These are phyloP conservation scores for Callimorpha dominula DNA, from an alignment of 2,888 invertebrate genomes.

Conservation along the genomic window DNA sequence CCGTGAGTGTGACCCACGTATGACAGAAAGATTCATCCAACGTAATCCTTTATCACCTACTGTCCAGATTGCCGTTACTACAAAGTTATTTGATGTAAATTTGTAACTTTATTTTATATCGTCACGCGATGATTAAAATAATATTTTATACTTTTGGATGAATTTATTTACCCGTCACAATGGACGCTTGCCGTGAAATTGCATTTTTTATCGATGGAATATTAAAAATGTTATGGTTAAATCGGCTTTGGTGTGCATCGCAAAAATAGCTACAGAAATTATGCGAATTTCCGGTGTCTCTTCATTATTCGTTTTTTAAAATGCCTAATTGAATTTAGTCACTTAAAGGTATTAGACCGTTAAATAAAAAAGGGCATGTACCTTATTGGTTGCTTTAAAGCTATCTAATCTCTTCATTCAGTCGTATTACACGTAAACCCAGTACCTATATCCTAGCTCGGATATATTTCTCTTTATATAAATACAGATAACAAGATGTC, in stretches of 20 bases:
- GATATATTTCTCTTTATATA: no score
- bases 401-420: no score
- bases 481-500: no score
- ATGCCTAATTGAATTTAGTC: no score
- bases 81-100: slow-evolving; percentile 15
- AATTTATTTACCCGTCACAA: slow-evolving; percentile 32
- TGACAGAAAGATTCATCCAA: not conserved
- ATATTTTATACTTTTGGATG: slow-evolving; percentile 33
- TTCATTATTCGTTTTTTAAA: not conserved
- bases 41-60: not conserved
- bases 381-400: no score
- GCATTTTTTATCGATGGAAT: slow-evolving; percentile 36
- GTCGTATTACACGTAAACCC: no score
- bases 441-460: no score
- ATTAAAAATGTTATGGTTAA: slow-evolving; percentile 39
- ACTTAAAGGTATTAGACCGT: no score
- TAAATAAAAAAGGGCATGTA: no score
- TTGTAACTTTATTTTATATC: slow-evolving; percentile 23
- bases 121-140: slow-evolving; percentile 26
- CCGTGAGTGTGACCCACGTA: no score
- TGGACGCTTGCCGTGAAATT: slow-evolving; percentile 27
- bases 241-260: slow-evolving; percentile 31
- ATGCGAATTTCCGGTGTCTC: not conserved
- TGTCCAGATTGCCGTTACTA: not conserved
- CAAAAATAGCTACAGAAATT: slow-evolving; percentile 11